Evolutionary conservation across 2,113 vertebrate genomes (phyloP).

Genomic region (Podilymbus podiceps): DNA sequence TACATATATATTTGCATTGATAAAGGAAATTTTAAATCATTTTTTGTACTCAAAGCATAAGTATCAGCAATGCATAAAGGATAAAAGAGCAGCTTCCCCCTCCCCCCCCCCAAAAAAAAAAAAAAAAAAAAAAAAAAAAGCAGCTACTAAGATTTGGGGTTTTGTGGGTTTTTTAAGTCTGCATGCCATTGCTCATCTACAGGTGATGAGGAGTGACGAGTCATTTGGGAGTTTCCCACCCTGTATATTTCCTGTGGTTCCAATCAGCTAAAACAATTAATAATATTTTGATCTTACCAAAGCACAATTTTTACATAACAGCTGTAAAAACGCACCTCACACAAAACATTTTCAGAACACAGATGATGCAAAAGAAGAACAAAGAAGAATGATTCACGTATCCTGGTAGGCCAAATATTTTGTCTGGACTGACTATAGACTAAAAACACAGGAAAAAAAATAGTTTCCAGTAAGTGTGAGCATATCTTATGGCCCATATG

Average conservation of each 20-base stretch:
- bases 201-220: background rate
- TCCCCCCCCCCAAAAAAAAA: too few relatives aligned
- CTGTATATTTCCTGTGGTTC: slow-evolving; percentile 50
- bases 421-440: slow-evolving; percentile 49
- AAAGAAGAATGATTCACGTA: slow-evolving; percentile 62
- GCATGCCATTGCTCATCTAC: background rate
- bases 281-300: slow-evolving; percentile 65
- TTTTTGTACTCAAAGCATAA: background rate
- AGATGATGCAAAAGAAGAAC: slow-evolving; percentile 19
- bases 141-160: background rate
- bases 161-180: background rate
- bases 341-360: slow-evolving; percentile 48
- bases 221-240: slow-evolving; percentile 42
- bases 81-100: background rate
- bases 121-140: too few relatives aligned
- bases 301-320: slow-evolving; percentile 36
- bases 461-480: slow-evolving; percentile 38
- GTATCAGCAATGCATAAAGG: background rate
- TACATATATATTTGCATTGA: background rate
- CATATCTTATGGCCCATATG: background rate
- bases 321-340: slow-evolving; percentile 51
- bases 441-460: slow-evolving; percentile 40
- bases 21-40: background rate
- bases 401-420: slow-evolving; percentile 70
- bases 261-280: slow-evolving; percentile 50